Conservation (phyloP, 2,888 invertebrate species). For the Dynastes hyllus region DNA sequence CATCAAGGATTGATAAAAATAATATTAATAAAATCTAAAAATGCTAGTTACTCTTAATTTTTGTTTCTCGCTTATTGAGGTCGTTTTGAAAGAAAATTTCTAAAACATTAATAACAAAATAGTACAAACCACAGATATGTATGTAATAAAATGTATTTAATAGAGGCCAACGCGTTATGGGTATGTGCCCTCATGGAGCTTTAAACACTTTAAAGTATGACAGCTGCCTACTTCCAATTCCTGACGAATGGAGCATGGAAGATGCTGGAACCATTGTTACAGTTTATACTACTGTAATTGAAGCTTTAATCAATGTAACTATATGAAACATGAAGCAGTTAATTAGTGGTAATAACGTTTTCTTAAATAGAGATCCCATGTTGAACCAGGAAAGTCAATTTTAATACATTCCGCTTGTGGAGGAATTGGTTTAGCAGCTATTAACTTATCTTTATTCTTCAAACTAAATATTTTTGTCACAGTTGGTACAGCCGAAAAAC, state of each 20-base stretch:
- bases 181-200: constrained; percentile 75
- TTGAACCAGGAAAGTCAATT: constrained; percentile 66
- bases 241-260: constrained; percentile 81
- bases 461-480: constrained; percentile 82
- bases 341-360: no score
- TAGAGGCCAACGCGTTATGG: constrained; percentile 80
- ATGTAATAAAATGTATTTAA: background rate
- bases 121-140: no score
- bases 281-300: constrained; percentile 76
- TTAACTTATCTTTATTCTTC: constrained; percentile 78
- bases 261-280: constrained; percentile 86
- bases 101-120: no score
- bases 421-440: constrained; percentile 87
- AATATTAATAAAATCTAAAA: no score
- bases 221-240: constrained; percentile 79
- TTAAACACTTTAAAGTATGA: constrained; percentile 77
- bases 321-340: background rate
- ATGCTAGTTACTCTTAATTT: no score
- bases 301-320: constrained; percentile 72
- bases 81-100: no score
- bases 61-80: no score
- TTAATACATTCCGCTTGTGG: constrained; percentile 78
- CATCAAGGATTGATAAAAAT: no score
- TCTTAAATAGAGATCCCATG: background rate
- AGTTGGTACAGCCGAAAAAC: constrained; percentile 79